Evolutionary conservation across 2,113 vertebrate species (phyloP), one percentile per base, ranked within the genome.

Genomic region (Hippocampus barbouri): DNA sequence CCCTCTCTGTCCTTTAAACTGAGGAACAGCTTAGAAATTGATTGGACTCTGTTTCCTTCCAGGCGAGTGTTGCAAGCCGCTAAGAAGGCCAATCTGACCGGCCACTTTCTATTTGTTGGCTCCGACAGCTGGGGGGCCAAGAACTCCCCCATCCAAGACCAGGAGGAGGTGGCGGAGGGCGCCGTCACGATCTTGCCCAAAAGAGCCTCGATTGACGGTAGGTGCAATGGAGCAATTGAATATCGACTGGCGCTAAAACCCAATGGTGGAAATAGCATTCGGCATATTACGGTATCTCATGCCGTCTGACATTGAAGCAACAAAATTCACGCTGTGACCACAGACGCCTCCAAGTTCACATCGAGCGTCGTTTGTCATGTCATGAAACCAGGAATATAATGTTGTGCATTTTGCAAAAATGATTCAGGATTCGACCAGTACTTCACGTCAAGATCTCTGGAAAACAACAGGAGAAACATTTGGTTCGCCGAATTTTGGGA

Each of bases 381-480:
- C 7, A 3, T 38, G 30, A 61, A 20, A 43, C 18, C n/a, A 43
- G 14, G 0, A 66, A 25, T 66, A 47, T 47, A 25, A 38, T 3
- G 15, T 11, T 49, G 2, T 43, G 0, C 67, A 78, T 41, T 59
- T 70, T 80, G 27, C 60, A 15, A 25, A 38, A 71, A 53, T 1
- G 7, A 20, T 78, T 25, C 66, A 97, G 95, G 94, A 0, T 97
- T 97, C 41, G 95, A 97, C 70, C 91, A 94, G 51, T 97, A 96
- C 83, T 96, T 97, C 85, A 93, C 86, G 11, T 91, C 94, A 1
- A 92, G 95, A 66, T 95, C 94, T 0, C 75, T 97, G 68, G 94
- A 96, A 86, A 97, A 97, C 91, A 97, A 96, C 72, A 92, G 95
- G 27, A 91, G 95, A 63, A 97, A 96, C 80, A 94, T 96, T 74